These are phyloP conservation scores for Galago senegalensis DNA, from an alignment of 2,797 vertebrate genomes.

Conservation along the genomic window DNA sequence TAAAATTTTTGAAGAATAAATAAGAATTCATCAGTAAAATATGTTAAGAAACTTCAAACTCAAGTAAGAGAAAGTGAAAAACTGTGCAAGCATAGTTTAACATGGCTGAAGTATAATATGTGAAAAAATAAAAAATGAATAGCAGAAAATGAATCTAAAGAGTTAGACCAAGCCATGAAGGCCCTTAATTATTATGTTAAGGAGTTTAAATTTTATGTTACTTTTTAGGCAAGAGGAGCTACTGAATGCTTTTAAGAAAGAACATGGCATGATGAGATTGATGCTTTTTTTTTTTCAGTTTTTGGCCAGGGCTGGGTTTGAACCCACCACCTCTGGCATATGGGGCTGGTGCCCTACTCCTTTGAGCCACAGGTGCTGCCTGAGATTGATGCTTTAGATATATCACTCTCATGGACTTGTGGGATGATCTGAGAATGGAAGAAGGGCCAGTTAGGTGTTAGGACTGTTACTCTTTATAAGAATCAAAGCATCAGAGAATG, in stretches of 20 bases:
- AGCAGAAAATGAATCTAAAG: neutral
- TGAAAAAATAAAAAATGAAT: neutral
- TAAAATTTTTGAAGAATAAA: neutral
- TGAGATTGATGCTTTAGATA: neutral
- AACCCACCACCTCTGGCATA: too few relatives aligned
- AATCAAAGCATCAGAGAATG: neutral
- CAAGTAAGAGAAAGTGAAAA: neutral
- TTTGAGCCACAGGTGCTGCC: too few relatives aligned
- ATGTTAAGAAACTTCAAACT: constrained; percentile 3
- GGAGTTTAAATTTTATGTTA: neutral
- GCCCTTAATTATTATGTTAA: neutral
- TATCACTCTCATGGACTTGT: neutral
- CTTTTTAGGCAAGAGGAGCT: neutral
- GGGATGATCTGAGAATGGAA: neutral
- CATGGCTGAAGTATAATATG: neutral
- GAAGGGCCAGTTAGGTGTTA: neutral
- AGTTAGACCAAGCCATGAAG: neutral
- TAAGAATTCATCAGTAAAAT: constrained; percentile 39
- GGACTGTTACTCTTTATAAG: neutral
- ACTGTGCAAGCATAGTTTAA: neutral
- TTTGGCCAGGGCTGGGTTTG: too few relatives aligned
- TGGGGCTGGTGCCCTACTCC: too few relatives aligned
- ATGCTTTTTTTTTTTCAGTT: neutral
- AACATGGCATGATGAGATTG: neutral
- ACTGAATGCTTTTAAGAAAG: constrained; percentile 3